Conservation (phyloP, 2,888 invertebrate genomes). For the Amiota mariae region DNA sequence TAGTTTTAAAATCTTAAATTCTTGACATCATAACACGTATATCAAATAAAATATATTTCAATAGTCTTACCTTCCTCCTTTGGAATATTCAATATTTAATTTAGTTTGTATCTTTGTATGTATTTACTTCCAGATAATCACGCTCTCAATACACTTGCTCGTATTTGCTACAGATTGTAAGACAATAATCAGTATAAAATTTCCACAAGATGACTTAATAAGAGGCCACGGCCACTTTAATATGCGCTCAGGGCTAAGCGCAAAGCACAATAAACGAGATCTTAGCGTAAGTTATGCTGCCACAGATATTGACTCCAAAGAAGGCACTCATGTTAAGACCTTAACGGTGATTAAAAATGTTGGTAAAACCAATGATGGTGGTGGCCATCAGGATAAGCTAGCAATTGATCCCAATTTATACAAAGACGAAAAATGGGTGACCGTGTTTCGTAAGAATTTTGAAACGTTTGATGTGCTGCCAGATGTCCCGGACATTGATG, state of each 20-base stretch:
- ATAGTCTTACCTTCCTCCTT: constrained; percentile 22
- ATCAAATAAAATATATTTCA: neutral
- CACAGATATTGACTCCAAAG: constrained; percentile 71
- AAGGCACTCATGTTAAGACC: constrained; percentile 72
- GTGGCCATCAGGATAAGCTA: constrained; percentile 52
- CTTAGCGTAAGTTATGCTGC: constrained; percentile 73
- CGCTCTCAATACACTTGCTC: neutral
- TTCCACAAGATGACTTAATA: constrained; percentile 49
- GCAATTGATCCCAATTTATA: constrained; percentile 68
- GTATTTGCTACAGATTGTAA: constrained; percentile 44
- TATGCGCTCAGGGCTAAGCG: neutral
- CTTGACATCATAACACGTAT: too few species aligned
- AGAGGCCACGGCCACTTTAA: neutral
- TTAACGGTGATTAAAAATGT: constrained; percentile 72
- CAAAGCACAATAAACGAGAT: constrained; percentile 68
- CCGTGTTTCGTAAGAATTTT: constrained; percentile 71
- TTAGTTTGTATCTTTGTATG: constrained; percentile 5
- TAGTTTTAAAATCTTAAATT: too few species aligned
- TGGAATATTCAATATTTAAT: neutral
- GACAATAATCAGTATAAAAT: constrained; percentile 63
- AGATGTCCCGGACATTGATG: constrained; percentile 71
- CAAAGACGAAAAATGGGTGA: constrained; percentile 70
- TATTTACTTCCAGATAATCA: constrained; percentile 37
- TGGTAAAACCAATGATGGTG: constrained; percentile 34
- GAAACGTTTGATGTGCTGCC: constrained; percentile 69